phyloP scores from a whole-genome alignment of 2,113 vertebrate species.

The Esox niger region DNA sequence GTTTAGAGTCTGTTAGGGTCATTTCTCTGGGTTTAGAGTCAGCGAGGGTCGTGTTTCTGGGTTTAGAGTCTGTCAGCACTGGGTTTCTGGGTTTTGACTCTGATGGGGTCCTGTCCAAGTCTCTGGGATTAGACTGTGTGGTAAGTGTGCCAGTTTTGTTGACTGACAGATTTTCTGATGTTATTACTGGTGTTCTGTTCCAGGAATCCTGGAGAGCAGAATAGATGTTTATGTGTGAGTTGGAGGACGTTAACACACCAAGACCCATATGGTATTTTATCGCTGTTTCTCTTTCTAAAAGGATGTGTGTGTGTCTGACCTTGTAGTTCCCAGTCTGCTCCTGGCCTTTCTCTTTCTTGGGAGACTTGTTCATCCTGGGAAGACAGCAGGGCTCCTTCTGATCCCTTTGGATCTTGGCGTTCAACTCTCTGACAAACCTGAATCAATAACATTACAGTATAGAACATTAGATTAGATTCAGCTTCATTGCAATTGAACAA shows the following conservation, averaged over 20 bases:
- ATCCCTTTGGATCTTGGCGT: conserved; percentile 79
- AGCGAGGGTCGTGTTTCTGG: not conserved
- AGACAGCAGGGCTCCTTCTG: conserved; percentile 68
- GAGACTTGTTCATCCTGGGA: conserved; percentile 71
- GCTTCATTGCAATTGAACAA: too few relatives aligned
- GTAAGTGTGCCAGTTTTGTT: conserved; percentile 4
- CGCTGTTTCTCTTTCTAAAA: conserved; percentile 23
- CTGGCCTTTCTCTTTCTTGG: conserved; percentile 72
- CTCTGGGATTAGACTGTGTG: not conserved
- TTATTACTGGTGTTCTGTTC: conserved; percentile 15
- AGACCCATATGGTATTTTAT: conserved; percentile 22
- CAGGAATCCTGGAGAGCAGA: not conserved
- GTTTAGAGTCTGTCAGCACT: not conserved
- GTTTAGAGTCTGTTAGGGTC: not conserved
- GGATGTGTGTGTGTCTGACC: conserved; percentile 34
- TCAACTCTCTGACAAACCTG: conserved; percentile 81
- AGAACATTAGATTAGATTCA: too few relatives aligned
- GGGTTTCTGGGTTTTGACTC: not conserved
- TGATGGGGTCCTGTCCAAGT: not conserved
- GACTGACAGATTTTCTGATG: conserved; percentile 17
- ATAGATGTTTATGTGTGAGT: conserved; percentile 18
- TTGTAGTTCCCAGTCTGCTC: conserved; percentile 42
- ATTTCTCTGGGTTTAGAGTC: not conserved
- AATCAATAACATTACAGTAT: not conserved
- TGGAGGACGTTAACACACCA: too few relatives aligned